These are phyloP conservation scores for Chrysaora quinquecirrha DNA, from an alignment of 30 jellyfish, hydroid and myxozoan genomes.

Conservation along the genomic window DNA sequence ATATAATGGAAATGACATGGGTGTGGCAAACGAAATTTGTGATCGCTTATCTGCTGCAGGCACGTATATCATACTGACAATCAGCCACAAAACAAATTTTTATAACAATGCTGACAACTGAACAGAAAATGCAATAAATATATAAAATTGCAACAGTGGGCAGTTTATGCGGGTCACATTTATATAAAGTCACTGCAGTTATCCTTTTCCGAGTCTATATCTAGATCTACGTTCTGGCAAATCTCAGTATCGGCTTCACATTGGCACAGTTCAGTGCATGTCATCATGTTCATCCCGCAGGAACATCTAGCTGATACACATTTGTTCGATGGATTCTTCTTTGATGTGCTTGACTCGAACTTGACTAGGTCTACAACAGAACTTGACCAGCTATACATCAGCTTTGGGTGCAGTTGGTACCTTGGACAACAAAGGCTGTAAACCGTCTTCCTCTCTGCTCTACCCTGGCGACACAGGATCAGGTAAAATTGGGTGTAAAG, in stretches of 20 bases:
- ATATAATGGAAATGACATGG: not conserved
- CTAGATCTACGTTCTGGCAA: not conserved
- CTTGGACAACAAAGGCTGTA: conserved; percentile 24
- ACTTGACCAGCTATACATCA: conserved; percentile 17
- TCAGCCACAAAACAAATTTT: not conserved
- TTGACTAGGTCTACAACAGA: conserved; percentile 27
- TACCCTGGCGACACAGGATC: not conserved
- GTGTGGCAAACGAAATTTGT: not conserved
- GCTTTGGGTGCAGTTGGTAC: conserved; percentile 22
- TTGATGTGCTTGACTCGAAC: conserved; percentile 12
- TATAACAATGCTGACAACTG: not conserved
- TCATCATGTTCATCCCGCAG: not conserved
- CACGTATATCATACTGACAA: not conserved
- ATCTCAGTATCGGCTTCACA: not conserved
- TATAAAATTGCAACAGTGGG: not conserved
- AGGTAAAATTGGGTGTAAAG: not conserved
- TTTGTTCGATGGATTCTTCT: not conserved
- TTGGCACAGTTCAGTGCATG: not conserved
- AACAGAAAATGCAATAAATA: not conserved
- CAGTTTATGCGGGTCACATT: not conserved
- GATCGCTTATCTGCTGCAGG: not conserved
- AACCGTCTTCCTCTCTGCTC: conserved; percentile 20
- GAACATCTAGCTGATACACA: not conserved
- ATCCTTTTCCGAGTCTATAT: not conserved
- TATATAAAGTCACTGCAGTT: not conserved